Percentiles rank a stretch among this genome's conserved stretches.
Evolutionary conservation across 2,888 invertebrate genomes (phyloP).

Genomic region (Cephus nigrinus): DNA sequence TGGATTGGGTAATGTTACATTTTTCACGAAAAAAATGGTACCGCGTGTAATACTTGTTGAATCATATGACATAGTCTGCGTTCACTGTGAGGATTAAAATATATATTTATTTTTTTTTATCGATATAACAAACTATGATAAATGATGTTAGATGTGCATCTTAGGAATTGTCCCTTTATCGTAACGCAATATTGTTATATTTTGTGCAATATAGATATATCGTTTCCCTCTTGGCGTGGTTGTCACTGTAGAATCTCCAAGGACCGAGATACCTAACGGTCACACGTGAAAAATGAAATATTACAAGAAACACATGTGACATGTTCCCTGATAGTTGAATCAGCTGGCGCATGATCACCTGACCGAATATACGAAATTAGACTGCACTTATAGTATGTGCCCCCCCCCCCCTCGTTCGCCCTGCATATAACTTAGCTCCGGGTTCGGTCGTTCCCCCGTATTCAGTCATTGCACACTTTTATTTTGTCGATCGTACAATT

Average conservation of each 20-base stretch:
- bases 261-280: neutral
- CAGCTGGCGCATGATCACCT: slow-evolving; percentile 64
- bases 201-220: neutral
- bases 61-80: neutral
- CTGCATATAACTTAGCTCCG: slow-evolving; percentile 52
- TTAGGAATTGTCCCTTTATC: neutral
- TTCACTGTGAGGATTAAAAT: slow-evolving; percentile 14
- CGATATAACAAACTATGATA: neutral
- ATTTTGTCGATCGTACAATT: slow-evolving; percentile 15
- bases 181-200: neutral
- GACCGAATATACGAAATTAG: slow-evolving; percentile 54
- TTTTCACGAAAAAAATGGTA: slow-evolving; percentile 37
- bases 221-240: neutral
- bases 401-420: slow-evolving; percentile 49
- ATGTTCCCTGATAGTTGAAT: slow-evolving; percentile 40
- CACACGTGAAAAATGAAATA: slow-evolving; percentile 49
- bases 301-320: slow-evolving; percentile 41
- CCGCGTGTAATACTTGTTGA: neutral
- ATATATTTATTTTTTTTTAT: slow-evolving; percentile 8
- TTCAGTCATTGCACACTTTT: slow-evolving; percentile 25
- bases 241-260: neutral
- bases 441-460: slow-evolving; percentile 33
- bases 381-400: slow-evolving; percentile 62
- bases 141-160: neutral
- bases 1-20: slow-evolving; percentile 47